phyloP scores from a whole-genome alignment of 2,797 vertebrate species.

The Falco berigora region DNA sequence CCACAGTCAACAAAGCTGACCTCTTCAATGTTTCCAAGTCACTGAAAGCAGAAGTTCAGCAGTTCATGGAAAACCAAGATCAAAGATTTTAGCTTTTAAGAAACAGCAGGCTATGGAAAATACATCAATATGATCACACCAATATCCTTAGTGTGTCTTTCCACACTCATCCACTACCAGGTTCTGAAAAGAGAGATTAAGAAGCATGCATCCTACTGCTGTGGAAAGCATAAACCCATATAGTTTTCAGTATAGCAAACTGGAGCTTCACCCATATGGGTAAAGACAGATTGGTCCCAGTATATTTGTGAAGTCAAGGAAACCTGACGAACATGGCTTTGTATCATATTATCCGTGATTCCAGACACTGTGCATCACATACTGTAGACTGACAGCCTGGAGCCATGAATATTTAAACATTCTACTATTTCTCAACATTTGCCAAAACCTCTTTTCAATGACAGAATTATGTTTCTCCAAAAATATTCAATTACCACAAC shows the following conservation, averaged over 20 bases:
- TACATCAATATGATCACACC: not conserved
- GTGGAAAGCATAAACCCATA: accelerated
- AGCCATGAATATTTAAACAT: not conserved
- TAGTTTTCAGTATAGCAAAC: not conserved
- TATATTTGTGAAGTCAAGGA: not conserved
- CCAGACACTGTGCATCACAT: not conserved
- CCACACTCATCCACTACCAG: not conserved
- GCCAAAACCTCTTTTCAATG: not conserved
- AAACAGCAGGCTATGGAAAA: not conserved
- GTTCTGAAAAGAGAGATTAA: not conserved
- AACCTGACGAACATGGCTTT: not conserved
- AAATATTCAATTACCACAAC: not conserved
- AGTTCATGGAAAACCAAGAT: not conserved
- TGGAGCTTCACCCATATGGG: not conserved
- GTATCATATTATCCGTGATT: accelerated
- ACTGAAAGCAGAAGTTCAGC: not conserved
- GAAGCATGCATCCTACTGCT: not conserved
- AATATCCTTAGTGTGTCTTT: not conserved
- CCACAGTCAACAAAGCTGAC: not conserved
- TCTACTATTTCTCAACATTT: not conserved
- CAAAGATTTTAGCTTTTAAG: not conserved
- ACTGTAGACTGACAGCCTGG: not conserved
- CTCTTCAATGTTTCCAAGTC: not conserved
- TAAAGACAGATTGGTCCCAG: not conserved
- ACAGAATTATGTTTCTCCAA: not conserved